Evolutionary conservation across 1,140 invertebrate genomes (phyloP), one percentile per base, ranked within the genome.

Genomic region (Probaryconus sp.): DNA sequence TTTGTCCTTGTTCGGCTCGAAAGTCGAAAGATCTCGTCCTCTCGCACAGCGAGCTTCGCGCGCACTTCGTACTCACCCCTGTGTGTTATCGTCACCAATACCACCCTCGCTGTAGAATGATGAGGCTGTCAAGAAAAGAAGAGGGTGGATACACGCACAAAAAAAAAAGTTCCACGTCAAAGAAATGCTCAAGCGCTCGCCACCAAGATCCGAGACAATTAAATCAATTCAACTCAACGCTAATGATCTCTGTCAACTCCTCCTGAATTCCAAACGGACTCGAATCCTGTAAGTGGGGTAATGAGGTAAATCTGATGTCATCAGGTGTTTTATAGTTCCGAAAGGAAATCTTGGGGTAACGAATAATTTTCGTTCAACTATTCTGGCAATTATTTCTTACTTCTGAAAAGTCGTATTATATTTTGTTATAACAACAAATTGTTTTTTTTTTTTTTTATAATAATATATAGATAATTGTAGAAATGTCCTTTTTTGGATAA

Each of bases 101-200:
- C 56, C 33, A 65, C 65, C 72, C 60, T 63, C 51, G 63, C 37
- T 61, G 21, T 24, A 24, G 61, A 56, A 67, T 68, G 71, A 74
- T 74, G 71, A 63, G 58, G 30, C 56, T 74, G 71, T 74, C 71
- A 63, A 43, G 56, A 68, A 74, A 74, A 74, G 50, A 50, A 61
- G 64, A 74, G 50, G 71, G 71, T 67, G 37, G 71, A 53, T 68
- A 28, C 35, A 35, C n/a, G n/a, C 16, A 13, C 1, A 18, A 28
- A 31, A 58, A 42, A 45, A 28, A 28, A 28, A 58, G 17, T 38
- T 35, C 26, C 5, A 48, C 33, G 58, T 68, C 56, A 74, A 75
- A 64, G 38, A 53, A 65, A 48, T 5, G 42, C 35, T 51, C 56
- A 61, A 74, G 63, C 63, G 55, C 55, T 55, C 20, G 51, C 45